Evolutionary conservation across 2,888 invertebrate genomes (phyloP).

Genomic region (Cataglyphis albicans): DNA sequence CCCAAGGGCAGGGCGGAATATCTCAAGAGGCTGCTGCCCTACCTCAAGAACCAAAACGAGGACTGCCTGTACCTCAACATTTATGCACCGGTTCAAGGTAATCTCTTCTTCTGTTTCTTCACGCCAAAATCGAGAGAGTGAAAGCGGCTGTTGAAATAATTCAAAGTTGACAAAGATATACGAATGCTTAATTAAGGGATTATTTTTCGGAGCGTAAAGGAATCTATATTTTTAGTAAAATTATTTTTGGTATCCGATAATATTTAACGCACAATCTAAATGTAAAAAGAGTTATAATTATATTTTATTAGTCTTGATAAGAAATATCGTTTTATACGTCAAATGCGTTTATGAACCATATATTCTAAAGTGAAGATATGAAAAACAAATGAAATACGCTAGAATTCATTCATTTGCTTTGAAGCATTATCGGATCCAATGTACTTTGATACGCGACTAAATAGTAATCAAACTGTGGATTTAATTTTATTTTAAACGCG

Average conservation of each 20-base stretch:
- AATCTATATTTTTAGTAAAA: background rate
- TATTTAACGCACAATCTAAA: background rate
- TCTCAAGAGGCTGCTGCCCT: conserved; percentile 94
- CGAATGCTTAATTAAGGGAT: background rate
- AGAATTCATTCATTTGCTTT: conserved; percentile 23
- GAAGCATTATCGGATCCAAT: background rate
- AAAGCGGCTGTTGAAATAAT: background rate
- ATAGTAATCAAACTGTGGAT: conserved; percentile 42
- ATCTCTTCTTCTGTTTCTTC: background rate
- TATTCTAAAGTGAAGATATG: background rate
- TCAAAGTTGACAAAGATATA: background rate
- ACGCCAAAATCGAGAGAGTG: background rate
- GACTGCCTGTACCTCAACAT: conserved; percentile 99
- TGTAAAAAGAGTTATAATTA: background rate
- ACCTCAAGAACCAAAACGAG: conserved; percentile 96
- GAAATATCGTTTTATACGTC: background rate
- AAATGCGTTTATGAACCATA: background rate
- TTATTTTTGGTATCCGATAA: background rate
- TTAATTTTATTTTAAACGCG: conserved; percentile 37
- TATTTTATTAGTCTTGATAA: background rate
- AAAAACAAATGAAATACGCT: background rate
- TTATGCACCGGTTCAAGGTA: conserved; percentile 98
- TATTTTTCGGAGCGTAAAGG: background rate
- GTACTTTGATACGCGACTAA: conserved; percentile 23
- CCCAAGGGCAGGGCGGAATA: conserved; percentile 96